Conservation (phyloP, 2,888 invertebrate genomes). For the Piscicola geometra region DNA sequence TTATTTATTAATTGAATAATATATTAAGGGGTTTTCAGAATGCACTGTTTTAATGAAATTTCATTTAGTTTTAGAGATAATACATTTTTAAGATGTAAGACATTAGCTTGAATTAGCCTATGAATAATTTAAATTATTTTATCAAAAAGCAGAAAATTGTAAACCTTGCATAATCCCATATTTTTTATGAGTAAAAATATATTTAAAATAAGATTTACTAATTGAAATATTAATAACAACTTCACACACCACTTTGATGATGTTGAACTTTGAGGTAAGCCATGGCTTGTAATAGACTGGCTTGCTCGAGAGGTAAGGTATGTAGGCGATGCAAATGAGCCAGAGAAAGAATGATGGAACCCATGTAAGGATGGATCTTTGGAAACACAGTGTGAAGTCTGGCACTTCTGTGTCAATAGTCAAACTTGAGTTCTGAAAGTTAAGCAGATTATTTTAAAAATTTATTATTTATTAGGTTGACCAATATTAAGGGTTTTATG, state of each 20-base stretch:
- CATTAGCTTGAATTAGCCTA: too few species aligned
- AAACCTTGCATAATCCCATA: too few species aligned
- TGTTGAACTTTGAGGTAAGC: constrained; percentile 30
- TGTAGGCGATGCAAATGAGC: constrained; percentile 31
- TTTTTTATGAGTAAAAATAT: background rate
- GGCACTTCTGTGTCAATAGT: constrained; percentile 37
- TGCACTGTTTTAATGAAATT: too few species aligned
- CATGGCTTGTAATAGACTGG: background rate
- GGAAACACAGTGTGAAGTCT: constrained; percentile 41
- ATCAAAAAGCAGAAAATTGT: too few species aligned
- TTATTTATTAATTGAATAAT: too few species aligned
- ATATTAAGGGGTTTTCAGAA: too few species aligned
- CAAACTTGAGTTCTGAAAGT: constrained; percentile 6
- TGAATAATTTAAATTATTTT: too few species aligned
- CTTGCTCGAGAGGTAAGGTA: constrained; percentile 33
- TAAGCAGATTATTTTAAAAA: constrained; percentile 28
- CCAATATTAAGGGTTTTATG: background rate
- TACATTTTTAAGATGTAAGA: too few species aligned
- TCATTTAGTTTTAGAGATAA: too few species aligned
- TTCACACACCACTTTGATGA: constrained; percentile 33
- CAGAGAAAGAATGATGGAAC: constrained; percentile 38
- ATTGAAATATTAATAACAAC: background rate
- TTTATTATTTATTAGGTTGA: background rate
- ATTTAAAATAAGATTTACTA: background rate
- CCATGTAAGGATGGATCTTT: constrained; percentile 40